Evolutionary conservation across 2,888 invertebrate species (phyloP).

Genomic region (Cheilosia vulpina): DNA sequence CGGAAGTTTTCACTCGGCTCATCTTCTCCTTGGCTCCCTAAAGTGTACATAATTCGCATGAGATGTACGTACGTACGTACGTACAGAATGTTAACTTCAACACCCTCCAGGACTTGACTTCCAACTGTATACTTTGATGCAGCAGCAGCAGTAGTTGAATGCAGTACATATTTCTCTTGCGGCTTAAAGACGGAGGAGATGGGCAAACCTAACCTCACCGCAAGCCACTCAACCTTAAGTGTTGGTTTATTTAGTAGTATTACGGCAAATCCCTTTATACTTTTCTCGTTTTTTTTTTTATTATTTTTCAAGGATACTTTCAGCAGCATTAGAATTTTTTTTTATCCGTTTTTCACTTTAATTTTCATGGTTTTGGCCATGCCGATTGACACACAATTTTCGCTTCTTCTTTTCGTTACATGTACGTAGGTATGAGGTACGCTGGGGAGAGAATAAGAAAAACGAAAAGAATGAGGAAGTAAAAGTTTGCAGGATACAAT

Average conservation of each 20-base stretch:
- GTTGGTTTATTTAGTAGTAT: conserved; percentile 75
- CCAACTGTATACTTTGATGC: conserved; percentile 43
- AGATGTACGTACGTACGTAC: conserved; percentile 42
- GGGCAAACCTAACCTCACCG: conserved; percentile 51
- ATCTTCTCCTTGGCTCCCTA: conserved; percentile 41
- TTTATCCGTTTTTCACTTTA: conserved; percentile 39
- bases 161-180: conserved; percentile 51
- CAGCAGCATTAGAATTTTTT: conserved; percentile 51
- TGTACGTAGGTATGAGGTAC: conserved; percentile 1
- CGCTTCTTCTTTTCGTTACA: conserved; percentile 21
- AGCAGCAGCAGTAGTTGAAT: conserved; percentile 32
- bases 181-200: conserved; percentile 50
- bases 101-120: conserved; percentile 62
- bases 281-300: conserved; percentile 21
- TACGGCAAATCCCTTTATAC: conserved; percentile 67
- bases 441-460: neutral
- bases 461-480: conserved; percentile 7
- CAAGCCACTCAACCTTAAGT: conserved; percentile 75
- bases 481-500: conserved; percentile 63
- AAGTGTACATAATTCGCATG: conserved; percentile 64
- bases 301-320: conserved; percentile 51
- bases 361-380: conserved; percentile 69
- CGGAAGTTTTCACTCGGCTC: conserved; percentile 67
- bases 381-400: conserved; percentile 64
- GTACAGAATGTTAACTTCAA: conserved; percentile 69